Base-by-base conservation (phyloP, 2,888 invertebrate genomes). In the Ennomos erosarius region DNA sequence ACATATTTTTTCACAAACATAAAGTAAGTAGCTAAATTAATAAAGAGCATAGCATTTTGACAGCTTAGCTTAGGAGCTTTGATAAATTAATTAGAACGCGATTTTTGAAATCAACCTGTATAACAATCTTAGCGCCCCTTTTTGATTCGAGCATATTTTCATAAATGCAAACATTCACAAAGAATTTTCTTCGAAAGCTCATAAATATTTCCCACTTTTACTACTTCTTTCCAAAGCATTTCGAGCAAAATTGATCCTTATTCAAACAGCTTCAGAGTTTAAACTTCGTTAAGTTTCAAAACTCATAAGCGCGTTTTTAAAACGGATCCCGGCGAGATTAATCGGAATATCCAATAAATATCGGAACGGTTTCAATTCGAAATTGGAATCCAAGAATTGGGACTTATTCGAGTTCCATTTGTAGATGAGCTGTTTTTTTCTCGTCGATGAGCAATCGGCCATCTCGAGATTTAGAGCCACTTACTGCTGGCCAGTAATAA, bases 121-220 rank as follows among this genome's bases (percentile, higher is more conserved):
- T 38, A 36, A 43, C 57, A 61, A 65, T 65, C 65, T 49, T 54
- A 65, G 65, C 63, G 65, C 78, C 85, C 84, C 83, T 82, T 82
- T 62, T 87, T 84, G 83, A 86, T 84, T 85, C 79, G 79, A 90
- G 90, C 91, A 91, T 91, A 91, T 91, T 91, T 91, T 90, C 90
- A 91, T 91, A 91, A 91, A 91, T 91, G 91, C 91, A 90, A 91
- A 91, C 90, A 90, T 87, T 90, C 85, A 82, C 79, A 88, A 91
- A 90, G 90, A 90, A 90, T 89, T 91, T 90, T 86, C 88, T 90
- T 87, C 85, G 82, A 89, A 90, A 90, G 89, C 88, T 90, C 91
- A 90, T 91, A 91, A 91, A 91, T 91, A 91, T 90, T 87, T 82
- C 84, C 89, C 88, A 88, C 87, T 90, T 90, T 89, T 88, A 88